A percentile compares a stretch with the other conserved stretches of the same genome.
phyloP scores from a whole-genome alignment of 1,140 invertebrate genomes.

The Vanessa tameamea region DNA sequence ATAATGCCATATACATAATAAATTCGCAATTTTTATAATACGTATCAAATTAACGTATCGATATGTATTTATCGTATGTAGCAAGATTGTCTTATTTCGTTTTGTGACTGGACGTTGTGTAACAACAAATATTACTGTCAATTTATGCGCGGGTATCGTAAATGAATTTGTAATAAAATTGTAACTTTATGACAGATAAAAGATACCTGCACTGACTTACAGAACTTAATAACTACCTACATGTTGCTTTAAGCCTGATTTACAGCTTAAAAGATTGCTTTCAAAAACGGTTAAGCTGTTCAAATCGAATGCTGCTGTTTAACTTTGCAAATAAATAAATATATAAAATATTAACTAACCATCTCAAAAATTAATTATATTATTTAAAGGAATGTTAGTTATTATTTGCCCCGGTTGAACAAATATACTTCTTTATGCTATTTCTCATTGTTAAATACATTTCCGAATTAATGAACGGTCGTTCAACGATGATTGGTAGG shows the following conservation, averaged over 20 bases:
- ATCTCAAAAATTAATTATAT: conserved; percentile 1
- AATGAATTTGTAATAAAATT: conserved; percentile 40
- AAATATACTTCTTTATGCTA: background rate
- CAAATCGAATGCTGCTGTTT: background rate
- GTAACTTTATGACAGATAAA: conserved; percentile 38
- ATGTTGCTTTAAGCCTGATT: conserved; percentile 35
- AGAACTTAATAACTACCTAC: conserved; percentile 37
- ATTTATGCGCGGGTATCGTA: conserved; percentile 31
- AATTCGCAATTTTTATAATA: conserved; percentile 70
- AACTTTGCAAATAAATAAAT: conserved; percentile 9
- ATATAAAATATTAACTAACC: background rate
- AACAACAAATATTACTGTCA: conserved; percentile 32
- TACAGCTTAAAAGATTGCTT: conserved; percentile 32
- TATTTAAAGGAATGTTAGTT: background rate
- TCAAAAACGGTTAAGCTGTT: conserved; percentile 33
- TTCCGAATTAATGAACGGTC: background rate
- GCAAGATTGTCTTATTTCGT: conserved; percentile 26
- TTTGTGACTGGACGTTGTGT: conserved; percentile 11
- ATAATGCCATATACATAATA: conserved; percentile 57
- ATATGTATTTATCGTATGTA: conserved; percentile 37
- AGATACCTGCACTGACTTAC: conserved; percentile 33
- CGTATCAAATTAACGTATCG: conserved; percentile 62
- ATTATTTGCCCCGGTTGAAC: background rate
- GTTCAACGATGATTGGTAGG: background rate
- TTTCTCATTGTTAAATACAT: background rate